Evolutionary conservation across 2,888 invertebrate species (phyloP), one percentile per base, ranked within the genome.

Genomic region (Nymphalis urticae): DNA sequence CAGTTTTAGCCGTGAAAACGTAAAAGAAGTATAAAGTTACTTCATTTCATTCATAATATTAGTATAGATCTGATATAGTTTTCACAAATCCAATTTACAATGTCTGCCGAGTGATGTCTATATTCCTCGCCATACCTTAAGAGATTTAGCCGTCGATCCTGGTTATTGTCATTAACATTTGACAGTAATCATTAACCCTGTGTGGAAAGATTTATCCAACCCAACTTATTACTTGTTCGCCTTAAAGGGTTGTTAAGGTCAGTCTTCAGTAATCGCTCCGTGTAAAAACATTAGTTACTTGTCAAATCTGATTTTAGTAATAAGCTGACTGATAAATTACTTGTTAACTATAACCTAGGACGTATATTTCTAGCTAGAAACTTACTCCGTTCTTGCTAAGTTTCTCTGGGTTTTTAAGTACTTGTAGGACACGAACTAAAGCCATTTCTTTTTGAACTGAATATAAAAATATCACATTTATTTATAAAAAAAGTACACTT

Each of bases 351-450:
- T 56, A 56, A 56, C 27, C 32, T 32, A 27, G 8, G 27, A 54
- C 8, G 10, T 58, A 42, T 58, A 42, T 42, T 58, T 58, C 21
- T 36, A 42, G 19, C 58, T 64, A 27, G 32, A 48, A 21, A 32
- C 63, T 62, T 48, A 68, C 70, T 32, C 62, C 21, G 3, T 59
- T 13, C 47, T 68, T 61, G 7, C 63, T 13, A 16, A 48, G 17
- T 10, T 68, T 36, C 42, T 69, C 69, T n/a, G 65, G 13, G 32
- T 36, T 42, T 51, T 64, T 70, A 9, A 72, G 48, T 42, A 48
- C 48, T 48, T 60, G 65, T 42, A 70, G 54, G 17, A 59, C 48
- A 27, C 62, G 50, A 56, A 51, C 13, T 50, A 70, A 56, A 17
- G 68, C 64, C 72, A 72, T 72, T 51, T 56, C 24, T 36, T 16